Conservation (phyloP, 2,797 vertebrate species). For the Nannoperca australis region DNA sequence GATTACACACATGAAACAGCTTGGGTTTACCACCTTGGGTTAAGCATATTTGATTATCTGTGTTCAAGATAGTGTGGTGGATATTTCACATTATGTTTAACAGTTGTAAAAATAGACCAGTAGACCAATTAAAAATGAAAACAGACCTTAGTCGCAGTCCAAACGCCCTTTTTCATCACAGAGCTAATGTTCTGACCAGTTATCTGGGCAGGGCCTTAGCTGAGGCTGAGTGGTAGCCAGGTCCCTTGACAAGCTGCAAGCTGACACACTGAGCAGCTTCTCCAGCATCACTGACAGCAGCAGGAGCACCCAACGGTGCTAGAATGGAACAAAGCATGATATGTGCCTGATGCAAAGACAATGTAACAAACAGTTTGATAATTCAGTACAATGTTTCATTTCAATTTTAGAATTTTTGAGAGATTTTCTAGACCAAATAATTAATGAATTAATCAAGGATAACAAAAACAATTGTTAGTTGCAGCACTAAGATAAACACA, state of each 20-base stretch:
- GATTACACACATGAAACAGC: constrained; percentile 11
- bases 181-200: neutral
- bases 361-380: neutral
- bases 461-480: neutral
- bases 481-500: neutral
- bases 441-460: neutral
- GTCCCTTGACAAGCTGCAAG: constrained; percentile 31
- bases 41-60: neutral
- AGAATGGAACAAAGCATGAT: neutral
- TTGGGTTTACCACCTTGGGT: neutral
- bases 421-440: neutral
- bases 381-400: neutral
- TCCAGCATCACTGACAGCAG: constrained; percentile 14
- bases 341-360: neutral
- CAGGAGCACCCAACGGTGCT: constrained; percentile 1
- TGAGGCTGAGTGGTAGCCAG: constrained; percentile 12
- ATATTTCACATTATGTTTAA: neutral
- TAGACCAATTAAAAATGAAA: neutral
- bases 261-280: constrained; percentile 22
- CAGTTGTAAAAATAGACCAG: too few species aligned
- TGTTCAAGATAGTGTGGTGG: neutral
- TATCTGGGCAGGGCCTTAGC: constrained; percentile 7
- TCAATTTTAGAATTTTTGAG: neutral
- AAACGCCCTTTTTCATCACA: neutral
- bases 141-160: neutral